These are phyloP conservation scores for Anthoscopus minutus DNA, from an alignment of 2,113 vertebrate species.

Conservation along the genomic window DNA sequence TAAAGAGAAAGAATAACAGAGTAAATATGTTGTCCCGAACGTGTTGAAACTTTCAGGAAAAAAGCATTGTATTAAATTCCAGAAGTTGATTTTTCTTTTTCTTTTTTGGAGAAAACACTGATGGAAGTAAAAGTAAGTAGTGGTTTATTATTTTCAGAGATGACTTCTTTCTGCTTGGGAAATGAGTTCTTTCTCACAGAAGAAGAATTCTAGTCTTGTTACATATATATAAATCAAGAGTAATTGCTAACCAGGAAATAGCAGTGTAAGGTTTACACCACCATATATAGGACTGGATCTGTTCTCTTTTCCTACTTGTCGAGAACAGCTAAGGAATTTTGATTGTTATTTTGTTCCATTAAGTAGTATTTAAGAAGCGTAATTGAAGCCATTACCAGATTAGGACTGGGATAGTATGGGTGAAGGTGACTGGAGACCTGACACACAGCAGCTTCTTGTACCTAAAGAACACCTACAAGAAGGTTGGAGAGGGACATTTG, in stretches of 20 bases:
- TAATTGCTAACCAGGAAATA: neutral
- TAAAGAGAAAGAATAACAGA: neutral
- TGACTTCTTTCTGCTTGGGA: neutral
- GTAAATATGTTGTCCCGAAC: neutral
- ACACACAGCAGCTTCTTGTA: neutral
- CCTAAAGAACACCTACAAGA: neutral
- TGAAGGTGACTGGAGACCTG: neutral
- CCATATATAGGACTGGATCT: neutral
- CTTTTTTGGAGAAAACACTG: neutral
- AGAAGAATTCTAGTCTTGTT: neutral
- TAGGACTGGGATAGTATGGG: neutral
- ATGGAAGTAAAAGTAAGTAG: neutral
- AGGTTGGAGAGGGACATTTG: neutral
- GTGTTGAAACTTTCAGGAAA: neutral
- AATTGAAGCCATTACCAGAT: neutral
- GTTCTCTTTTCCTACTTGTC: neutral
- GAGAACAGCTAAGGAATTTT: neutral
- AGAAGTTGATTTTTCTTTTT: neutral
- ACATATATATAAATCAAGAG: accelerated
- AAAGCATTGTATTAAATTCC: neutral
- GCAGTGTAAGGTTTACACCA: neutral
- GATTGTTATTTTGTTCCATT: neutral
- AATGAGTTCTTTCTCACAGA: neutral
- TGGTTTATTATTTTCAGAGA: neutral
- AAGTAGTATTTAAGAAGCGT: neutral